Percentiles rank a stretch among this genome's conserved stretches.
Evolutionary conservation across 2,113 vertebrate species (phyloP).

Genomic region (Lontra canadensis): DNA sequence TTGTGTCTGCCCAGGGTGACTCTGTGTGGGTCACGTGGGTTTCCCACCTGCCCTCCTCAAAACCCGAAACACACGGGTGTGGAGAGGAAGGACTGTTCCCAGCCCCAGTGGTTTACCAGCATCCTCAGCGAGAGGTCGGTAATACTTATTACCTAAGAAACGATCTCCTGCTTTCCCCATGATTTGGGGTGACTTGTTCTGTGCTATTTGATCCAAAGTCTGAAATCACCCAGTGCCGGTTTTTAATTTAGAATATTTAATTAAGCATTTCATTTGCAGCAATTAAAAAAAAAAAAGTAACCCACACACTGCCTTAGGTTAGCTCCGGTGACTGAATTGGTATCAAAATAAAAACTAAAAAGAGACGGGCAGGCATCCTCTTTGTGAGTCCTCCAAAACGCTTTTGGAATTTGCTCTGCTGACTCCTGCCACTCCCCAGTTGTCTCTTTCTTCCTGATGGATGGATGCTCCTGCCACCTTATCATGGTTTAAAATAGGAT

Average conservation of each 20-base stretch:
- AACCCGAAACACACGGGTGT: not conserved
- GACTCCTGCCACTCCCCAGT: not conserved
- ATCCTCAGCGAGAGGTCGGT: not conserved
- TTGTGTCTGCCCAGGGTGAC: not conserved
- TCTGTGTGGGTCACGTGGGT: not conserved
- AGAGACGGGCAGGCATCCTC: not conserved
- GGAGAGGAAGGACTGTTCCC: not conserved
- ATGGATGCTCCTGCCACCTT: not conserved
- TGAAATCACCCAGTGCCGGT: not conserved
- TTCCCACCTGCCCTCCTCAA: not conserved
- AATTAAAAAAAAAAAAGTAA: slow-evolving; percentile 24
- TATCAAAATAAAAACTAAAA: not conserved
- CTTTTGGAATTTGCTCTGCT: not conserved
- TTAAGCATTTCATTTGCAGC: slow-evolving; percentile 37
- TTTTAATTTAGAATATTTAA: slow-evolving; percentile 46
- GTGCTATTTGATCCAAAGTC: not conserved
- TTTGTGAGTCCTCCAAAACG: not conserved
- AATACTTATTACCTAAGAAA: too few species aligned
- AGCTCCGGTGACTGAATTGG: not conserved
- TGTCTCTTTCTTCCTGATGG: not conserved
- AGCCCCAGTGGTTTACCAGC: accelerated
- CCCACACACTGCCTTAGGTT: not conserved
- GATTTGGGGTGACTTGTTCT: not conserved
- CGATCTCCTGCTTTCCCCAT: not conserved
- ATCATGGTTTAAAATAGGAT: slow-evolving; percentile 41